A percentile compares a stretch with the other conserved stretches of the same genome.
Evolutionary conservation across 2,113 vertebrate species (phyloP).

Genomic region (Theristicus caerulescens): DNA sequence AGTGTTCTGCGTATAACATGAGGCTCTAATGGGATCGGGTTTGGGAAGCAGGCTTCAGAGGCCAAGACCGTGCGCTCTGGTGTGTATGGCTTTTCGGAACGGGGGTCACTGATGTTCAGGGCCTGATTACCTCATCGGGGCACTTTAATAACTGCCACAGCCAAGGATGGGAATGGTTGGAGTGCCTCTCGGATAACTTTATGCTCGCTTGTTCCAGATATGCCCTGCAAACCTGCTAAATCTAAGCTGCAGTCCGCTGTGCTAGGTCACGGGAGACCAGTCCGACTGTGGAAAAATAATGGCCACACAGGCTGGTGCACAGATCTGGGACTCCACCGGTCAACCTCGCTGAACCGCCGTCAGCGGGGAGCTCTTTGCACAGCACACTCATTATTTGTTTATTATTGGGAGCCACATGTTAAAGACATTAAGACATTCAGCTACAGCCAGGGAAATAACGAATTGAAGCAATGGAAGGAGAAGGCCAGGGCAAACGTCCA

Average conservation of each 20-base stretch:
- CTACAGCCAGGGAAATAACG: background rate
- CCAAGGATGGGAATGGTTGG: background rate
- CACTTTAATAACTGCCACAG: background rate
- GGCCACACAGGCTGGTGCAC: background rate
- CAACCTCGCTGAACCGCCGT: rapidly evolving
- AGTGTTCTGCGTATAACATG: background rate
- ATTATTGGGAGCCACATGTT: background rate
- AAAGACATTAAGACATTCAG: background rate
- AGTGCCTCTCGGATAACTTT: background rate
- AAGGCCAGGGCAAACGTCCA: background rate
- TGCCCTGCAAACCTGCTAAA: background rate
- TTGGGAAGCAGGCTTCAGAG: background rate
- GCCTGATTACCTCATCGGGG: background rate
- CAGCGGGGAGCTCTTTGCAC: background rate
- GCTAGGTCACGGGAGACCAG: rapidly evolving
- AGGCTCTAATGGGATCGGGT: background rate
- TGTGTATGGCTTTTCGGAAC: background rate
- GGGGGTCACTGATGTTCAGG: background rate
- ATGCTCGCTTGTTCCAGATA: background rate
- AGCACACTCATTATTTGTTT: background rate
- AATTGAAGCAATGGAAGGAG: background rate
- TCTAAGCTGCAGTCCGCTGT: background rate
- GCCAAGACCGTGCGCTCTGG: background rate
- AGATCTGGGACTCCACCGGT: background rate
- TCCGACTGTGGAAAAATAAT: background rate